Evolutionary conservation across 2,888 invertebrate genomes (phyloP).

Genomic region (Apantesis nais): DNA sequence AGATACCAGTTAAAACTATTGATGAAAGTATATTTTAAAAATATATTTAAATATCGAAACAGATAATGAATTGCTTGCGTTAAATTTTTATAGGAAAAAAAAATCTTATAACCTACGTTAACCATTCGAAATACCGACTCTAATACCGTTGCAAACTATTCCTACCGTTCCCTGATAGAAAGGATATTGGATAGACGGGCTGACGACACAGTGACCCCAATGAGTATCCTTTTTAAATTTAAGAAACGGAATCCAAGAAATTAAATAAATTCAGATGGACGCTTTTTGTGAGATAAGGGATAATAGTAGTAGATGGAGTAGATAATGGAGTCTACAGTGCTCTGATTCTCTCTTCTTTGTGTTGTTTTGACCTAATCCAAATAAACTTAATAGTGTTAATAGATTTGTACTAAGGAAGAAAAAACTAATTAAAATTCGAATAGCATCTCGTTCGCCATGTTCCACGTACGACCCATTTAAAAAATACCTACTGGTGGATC

Average conservation of each 20-base stretch:
- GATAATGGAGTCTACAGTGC: neutral
- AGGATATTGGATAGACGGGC: neutral
- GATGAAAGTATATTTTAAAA: conserved; percentile 25
- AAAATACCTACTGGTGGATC: conserved; percentile 27
- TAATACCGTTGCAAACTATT: neutral
- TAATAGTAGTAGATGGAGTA: neutral
- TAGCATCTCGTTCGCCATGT: conserved; percentile 16
- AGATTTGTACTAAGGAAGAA: neutral
- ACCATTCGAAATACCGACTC: too few relatives aligned
- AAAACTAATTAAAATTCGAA: conserved; percentile 38
- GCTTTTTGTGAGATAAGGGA: neutral
- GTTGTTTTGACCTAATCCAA: neutral
- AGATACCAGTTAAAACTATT: conserved; percentile 12
- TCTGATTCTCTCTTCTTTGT: neutral
- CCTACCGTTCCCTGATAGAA: neutral
- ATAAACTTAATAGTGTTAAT: neutral
- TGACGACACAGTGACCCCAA: neutral
- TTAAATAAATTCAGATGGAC: neutral
- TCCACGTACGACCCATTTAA: conserved; percentile 20
- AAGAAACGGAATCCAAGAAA: neutral
- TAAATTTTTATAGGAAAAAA: neutral
- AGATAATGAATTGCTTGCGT: too few relatives aligned
- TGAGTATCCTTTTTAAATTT: neutral
- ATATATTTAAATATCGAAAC: too few relatives aligned
- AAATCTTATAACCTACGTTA: too few relatives aligned